Percentiles rank a stretch among this genome's conserved stretches.
These are phyloP conservation scores for Drosophila dives DNA, from an alignment of 2,888 invertebrate species.

Conservation along the genomic window DNA sequence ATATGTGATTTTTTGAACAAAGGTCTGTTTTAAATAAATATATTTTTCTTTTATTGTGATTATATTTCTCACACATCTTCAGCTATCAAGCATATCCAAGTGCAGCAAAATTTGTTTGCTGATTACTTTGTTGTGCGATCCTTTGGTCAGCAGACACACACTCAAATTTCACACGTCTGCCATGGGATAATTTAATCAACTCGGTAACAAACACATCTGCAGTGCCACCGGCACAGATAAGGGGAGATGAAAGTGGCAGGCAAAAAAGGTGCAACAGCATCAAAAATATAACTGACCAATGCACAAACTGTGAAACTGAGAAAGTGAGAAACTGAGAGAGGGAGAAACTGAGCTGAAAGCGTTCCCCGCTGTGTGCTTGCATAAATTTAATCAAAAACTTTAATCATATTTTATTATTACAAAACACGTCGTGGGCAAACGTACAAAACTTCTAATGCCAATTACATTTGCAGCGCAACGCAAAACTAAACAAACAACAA, in stretches of 20 bases:
- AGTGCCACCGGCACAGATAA: constrained; percentile 26
- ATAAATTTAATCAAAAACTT: constrained; percentile 81
- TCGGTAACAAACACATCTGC: constrained; percentile 66
- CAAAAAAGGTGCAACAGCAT: constrained; percentile 38
- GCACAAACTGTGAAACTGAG: constrained; percentile 25
- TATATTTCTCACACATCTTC: not conserved
- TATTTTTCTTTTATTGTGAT: not conserved
- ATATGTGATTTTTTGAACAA: not conserved
- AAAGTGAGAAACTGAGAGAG: constrained; percentile 1
- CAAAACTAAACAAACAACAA: constrained; percentile 64
- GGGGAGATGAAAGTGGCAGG: not conserved
- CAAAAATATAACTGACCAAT: constrained; percentile 51
- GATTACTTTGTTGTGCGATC: constrained; percentile 53
- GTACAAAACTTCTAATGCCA: constrained; percentile 74
- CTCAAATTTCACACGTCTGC: constrained; percentile 66
- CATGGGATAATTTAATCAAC: constrained; percentile 74
- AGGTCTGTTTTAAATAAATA: not conserved
- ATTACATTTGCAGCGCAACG: constrained; percentile 75
- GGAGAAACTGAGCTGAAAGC: constrained; percentile 12
- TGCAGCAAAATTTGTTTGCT: constrained; percentile 36
- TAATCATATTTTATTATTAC: constrained; percentile 81
- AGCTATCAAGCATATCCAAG: not conserved
- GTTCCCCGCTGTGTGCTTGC: constrained; percentile 63
- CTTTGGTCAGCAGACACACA: constrained; percentile 12
- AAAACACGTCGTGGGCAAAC: constrained; percentile 75